Evolutionary conservation across 92 coral and sea anemone genomes (phyloP), one percentile per base, ranked within the genome.

Genomic region (Epizoanthus rinbou): DNA sequence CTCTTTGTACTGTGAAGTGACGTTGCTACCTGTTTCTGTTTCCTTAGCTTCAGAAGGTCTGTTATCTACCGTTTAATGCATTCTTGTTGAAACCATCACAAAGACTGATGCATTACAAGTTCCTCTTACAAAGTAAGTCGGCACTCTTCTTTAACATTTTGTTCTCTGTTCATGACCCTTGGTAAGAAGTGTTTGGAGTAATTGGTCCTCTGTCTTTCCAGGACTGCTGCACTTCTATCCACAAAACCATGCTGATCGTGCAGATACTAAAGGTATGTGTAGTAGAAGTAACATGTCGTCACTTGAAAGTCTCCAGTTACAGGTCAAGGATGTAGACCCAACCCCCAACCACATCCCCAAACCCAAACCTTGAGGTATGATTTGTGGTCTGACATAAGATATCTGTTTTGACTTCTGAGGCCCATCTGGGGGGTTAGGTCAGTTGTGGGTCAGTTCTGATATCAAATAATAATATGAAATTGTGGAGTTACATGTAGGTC

Each of bases 81-180:
- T 97, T 97, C 89, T 80, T 97, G 50, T 82, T 97, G 89, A 97
- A 97, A 79, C 99, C 99, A 8, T 94, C 98, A 1, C 99, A 97
- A 68, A 94, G 99, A 89, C 80, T 97, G 80, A 88, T 92, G 6
- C 95, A 97, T 82, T 97, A 97, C 89, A 97, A 93, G 84, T 89
- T 89, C 75, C 86, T 97, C 8, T 73, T 97, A 39, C 98, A 97
- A 92, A 90, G 99, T 97, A 82, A 91, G 99, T 91, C 17, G 3
- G n/a, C n/a, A 74, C 63, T 22, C 39, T 18, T 25, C 21, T 3
- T 15, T 24, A 33, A n/a, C 4, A n/a, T 13, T 45, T 3, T 15
- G 14, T 50, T 45, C 53, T n/a, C 9, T 33, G 57, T 14, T 66
- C 8, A 1, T 62, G 33, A 7, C 23, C 18, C 28, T 56, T 54